phyloP scores from a whole-genome alignment of 35 echinoderm and acorn worm species.

The Hemicentrotus pulcherrimus region DNA sequence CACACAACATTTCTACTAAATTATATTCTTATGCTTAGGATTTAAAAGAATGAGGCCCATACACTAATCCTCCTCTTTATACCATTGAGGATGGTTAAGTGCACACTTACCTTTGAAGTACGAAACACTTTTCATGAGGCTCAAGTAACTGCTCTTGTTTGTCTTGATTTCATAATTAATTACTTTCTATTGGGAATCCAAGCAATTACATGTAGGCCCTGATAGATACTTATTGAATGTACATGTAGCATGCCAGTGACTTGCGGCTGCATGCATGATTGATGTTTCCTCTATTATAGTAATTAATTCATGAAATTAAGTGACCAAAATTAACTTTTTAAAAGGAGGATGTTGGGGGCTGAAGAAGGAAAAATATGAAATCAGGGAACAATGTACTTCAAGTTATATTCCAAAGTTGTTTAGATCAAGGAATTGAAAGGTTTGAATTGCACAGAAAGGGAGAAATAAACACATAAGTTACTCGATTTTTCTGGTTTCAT shows the following conservation, averaged over 20 bases:
- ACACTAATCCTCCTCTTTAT: neutral
- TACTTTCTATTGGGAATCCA: neutral
- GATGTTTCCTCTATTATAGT: no score
- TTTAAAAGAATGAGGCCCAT: no score
- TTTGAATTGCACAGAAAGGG: neutral
- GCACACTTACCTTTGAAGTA: neutral
- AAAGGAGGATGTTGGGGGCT: neutral
- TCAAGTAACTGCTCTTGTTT: neutral
- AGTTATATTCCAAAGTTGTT: neutral
- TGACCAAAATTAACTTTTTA: neutral
- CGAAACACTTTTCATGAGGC: neutral
- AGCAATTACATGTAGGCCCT: neutral
- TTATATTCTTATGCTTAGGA: no score
- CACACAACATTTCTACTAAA: no score
- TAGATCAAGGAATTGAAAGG: neutral
- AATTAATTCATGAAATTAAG: no score
- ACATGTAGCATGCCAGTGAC: neutral
- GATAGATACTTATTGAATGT: neutral
- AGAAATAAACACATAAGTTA: neutral
- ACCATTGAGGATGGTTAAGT: neutral
- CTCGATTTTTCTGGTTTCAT: neutral
- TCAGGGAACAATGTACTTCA: neutral
- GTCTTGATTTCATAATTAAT: neutral
- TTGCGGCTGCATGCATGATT: neutral
- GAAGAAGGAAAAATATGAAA: neutral